phyloP scores from a whole-genome alignment of 2,797 vertebrate species.

The Lycodopsis pacificus region DNA sequence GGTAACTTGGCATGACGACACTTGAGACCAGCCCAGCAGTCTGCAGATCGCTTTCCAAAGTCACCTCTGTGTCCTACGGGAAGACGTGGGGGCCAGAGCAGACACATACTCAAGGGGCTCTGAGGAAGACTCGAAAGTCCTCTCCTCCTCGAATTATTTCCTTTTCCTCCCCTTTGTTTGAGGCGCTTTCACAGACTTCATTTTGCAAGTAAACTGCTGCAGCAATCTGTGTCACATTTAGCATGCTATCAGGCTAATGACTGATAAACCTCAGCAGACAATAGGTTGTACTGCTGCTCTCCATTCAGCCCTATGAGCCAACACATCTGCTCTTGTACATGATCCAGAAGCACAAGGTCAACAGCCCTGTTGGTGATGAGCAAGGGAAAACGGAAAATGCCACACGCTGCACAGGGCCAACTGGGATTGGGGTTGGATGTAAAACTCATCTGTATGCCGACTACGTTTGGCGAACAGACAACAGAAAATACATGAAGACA shows the following conservation, averaged over 20 bases:
- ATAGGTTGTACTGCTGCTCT: conserved; percentile 50
- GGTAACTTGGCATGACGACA: conserved; percentile 83
- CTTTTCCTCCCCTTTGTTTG: conserved; percentile 60
- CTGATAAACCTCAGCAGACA: conserved; percentile 67
- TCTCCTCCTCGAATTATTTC: conserved; percentile 63
- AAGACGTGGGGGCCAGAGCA: conserved; percentile 54
- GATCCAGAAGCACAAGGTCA: conserved; percentile 79
- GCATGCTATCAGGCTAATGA: conserved; percentile 71
- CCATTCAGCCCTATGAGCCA: conserved; percentile 66
- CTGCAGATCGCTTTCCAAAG: conserved; percentile 85
- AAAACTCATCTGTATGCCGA: conserved; percentile 74
- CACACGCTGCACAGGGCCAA: conserved; percentile 58
- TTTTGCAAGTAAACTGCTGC: conserved; percentile 42
- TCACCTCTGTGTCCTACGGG: conserved; percentile 81
- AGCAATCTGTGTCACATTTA: conserved; percentile 66
- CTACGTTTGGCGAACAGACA: conserved; percentile 54
- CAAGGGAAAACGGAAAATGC: conserved; percentile 70
- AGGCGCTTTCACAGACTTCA: conserved; percentile 36
- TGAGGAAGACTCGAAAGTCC: conserved; percentile 60
- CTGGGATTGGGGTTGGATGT: conserved; percentile 44
- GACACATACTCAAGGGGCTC: conserved; percentile 63
- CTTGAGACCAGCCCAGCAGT: conserved; percentile 80
- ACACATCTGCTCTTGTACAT: conserved; percentile 78
- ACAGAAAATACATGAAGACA: conserved; percentile 60
- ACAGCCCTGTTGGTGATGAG: conserved; percentile 73